Evolutionary conservation across 2,888 invertebrate genomes (phyloP).

Genomic region (Anagyrus pseudococci): DNA sequence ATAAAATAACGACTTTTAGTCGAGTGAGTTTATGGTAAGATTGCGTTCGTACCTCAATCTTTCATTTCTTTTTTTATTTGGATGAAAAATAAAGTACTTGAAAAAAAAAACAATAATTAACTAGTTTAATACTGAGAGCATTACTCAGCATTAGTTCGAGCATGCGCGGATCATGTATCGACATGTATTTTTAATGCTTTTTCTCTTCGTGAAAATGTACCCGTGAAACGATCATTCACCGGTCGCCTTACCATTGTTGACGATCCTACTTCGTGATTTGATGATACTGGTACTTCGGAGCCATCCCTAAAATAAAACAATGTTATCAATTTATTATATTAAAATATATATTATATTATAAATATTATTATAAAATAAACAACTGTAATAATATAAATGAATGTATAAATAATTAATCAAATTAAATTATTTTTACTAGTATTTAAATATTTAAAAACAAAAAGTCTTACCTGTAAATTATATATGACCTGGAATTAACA

Average conservation of each 20-base stretch:
- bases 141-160: slow-evolving; percentile 28
- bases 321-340: slow-evolving; percentile 13
- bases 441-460: slow-evolving; percentile 15
- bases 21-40: slow-evolving; percentile 13
- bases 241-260: neutral
- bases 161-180: slow-evolving; percentile 60
- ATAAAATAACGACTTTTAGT: slow-evolving; percentile 19
- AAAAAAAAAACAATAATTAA: slow-evolving; percentile 29
- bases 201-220: slow-evolving; percentile 65
- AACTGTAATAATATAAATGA: neutral
- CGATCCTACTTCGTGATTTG: too few relatives aligned
- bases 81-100: slow-evolving; percentile 24
- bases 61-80: slow-evolving; percentile 16
- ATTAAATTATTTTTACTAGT: neutral
- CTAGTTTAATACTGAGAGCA: slow-evolving; percentile 33
- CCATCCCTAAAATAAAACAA: slow-evolving; percentile 67
- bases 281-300: too few relatives aligned
- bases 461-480: slow-evolving; percentile 70
- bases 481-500: slow-evolving; percentile 70
- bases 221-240: neutral
- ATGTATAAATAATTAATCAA: neutral
- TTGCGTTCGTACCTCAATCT: slow-evolving; percentile 2
- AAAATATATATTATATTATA: too few relatives aligned
- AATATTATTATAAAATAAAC: neutral
- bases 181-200: slow-evolving; percentile 76